Evolutionary conservation across 2,113 vertebrate genomes (phyloP).

Genomic region (Oncorhynchus kisutch): DNA sequence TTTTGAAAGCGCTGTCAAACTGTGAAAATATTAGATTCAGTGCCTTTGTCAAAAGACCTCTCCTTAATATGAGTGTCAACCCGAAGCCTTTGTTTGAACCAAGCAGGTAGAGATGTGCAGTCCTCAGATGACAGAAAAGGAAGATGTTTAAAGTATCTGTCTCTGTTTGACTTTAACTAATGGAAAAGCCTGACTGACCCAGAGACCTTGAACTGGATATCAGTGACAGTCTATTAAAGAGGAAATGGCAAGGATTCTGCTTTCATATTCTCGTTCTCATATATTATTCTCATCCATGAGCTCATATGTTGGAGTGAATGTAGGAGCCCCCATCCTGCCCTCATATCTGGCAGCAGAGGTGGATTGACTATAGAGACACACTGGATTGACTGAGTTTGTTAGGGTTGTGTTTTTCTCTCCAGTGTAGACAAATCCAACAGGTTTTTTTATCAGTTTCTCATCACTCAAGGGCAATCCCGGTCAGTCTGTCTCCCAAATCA

Average conservation of each 20-base stretch:
- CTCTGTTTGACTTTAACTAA: too few species aligned
- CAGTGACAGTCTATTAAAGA: background rate
- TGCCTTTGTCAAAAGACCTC: conserved; percentile 1
- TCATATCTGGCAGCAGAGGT: background rate
- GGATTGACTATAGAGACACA: too few species aligned
- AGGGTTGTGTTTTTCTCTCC: background rate
- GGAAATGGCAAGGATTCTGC: background rate
- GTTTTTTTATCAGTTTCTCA: conserved; percentile 37
- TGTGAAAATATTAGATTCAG: conserved; percentile 30
- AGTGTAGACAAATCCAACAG: conserved; percentile 27
- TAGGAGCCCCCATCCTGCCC: background rate
- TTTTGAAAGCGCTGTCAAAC: conserved; percentile 1
- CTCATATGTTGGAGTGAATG: background rate
- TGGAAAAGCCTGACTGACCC: background rate
- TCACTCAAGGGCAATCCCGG: conserved; percentile 53
- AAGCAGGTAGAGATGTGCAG: background rate
- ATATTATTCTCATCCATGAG: background rate
- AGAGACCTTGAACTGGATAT: conserved; percentile 2
- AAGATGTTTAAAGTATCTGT: background rate
- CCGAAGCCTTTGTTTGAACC: conserved; percentile 39
- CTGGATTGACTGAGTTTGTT: too few species aligned
- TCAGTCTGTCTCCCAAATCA: conserved; percentile 58
- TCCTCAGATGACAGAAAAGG: background rate
- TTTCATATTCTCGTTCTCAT: background rate
- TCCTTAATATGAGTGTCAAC: background rate